Evolutionary conservation across 2,113 vertebrate species (phyloP), one percentile per base, ranked within the genome.

Genomic region (Hucho hucho): DNA sequence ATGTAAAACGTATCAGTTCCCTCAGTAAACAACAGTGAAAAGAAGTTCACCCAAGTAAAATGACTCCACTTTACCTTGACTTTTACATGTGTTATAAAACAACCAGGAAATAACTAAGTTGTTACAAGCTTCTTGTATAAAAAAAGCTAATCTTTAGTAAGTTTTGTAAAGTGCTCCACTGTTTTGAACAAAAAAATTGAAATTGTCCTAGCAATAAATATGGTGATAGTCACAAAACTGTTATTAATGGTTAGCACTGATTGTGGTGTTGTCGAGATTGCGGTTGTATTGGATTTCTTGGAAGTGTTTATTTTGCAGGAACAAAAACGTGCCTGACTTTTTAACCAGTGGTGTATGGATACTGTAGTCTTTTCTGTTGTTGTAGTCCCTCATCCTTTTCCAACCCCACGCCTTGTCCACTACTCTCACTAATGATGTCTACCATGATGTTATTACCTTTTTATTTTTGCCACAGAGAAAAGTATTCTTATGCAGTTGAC

Each of bases 301-400:
- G 91, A 89, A 87, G 88, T 92, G 91, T 94, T 94, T 94, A 95
- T 94, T 80, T 93, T 93, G 89, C 91, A 91, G 90, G 87, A 93
- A 84, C 86, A 92, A 91, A 92, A 80, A 59, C 85, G 93, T 94
- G 94, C 93, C 94, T 94, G 94, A 69, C 20, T 43, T 43, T 67
- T 43, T 67, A 47, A 49, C 65, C 18, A 67, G 89, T 91, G 92
- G 91, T 91, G 89, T 92, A 90, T 89, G 88, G 87, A 90, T 88
- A 85, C 29, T 47, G 72, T 58, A 59, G 47, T 32, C 59, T 66
- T 37, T 67, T 71, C 24, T 66, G 74, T 67, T 77, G 47, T 70
- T 58, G 68, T 76, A 20, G 16, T 70, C 16, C 29, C 26, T 63
- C 20, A 22, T 47, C 66, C 14, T 61, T 66, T 5, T 70, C 56